Evolutionary conservation across 2,888 invertebrate genomes (phyloP).

Genomic region (Andricus quercusramuli): DNA sequence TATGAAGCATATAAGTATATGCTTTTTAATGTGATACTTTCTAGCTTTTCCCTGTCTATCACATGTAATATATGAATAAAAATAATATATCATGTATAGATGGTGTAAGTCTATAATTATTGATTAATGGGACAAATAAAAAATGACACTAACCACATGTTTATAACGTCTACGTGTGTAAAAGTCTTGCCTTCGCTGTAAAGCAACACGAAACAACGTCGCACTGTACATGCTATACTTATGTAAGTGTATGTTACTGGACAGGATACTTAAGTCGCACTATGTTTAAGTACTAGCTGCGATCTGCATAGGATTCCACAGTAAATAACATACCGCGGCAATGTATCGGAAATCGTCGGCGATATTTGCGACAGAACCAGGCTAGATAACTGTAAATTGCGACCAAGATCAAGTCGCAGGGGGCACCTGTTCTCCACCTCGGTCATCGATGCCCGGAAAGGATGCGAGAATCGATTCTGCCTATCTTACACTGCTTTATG

Average conservation of each 20-base stretch:
- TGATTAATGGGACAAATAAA: background rate
- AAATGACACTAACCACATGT: background rate
- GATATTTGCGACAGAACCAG: conserved; percentile 1
- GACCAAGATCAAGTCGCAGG: background rate
- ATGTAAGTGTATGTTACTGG: background rate
- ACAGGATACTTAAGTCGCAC: background rate
- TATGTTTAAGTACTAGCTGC: background rate
- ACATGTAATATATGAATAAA: background rate
- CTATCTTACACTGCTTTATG: background rate
- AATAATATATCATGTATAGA: background rate
- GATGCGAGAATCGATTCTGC: background rate
- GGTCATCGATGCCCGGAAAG: background rate
- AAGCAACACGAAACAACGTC: background rate
- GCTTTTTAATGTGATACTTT: too few species aligned
- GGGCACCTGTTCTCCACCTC: background rate
- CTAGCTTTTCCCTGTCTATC: too few species aligned
- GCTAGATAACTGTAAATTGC: conserved; percentile 1
- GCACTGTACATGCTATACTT: background rate
- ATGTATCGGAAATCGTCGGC: background rate
- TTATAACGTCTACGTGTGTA: background rate
- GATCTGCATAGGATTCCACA: background rate
- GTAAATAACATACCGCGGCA: background rate
- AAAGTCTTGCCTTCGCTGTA: background rate
- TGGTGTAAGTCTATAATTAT: background rate
- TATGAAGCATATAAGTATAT: too few species aligned